Evolutionary conservation across 92 coral and sea anemone genomes (phyloP), one percentile per base, ranked within the genome.

Genomic region (Phenganax marumi): DNA sequence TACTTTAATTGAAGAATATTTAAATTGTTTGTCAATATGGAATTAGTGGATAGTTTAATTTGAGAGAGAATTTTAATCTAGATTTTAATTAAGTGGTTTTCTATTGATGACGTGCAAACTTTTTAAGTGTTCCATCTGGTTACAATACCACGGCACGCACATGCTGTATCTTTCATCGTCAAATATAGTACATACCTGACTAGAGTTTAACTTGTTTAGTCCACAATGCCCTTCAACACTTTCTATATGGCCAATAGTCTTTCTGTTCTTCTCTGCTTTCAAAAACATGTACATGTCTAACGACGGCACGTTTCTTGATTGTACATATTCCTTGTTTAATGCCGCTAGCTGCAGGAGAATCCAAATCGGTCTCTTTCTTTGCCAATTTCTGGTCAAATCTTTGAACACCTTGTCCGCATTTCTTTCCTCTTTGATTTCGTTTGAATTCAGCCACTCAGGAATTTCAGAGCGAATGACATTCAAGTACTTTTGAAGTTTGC

Each of bases 331-430:
- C 39, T 78, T 62, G 21, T 61, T 78, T 48, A 78, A 68, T 9
- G 83, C 61, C 22, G 72, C 49, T 63, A 78, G 33, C 68, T 61
- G 72, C 22, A 78, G 48, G 55, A 63, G 68, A 17, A 78, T 61
- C 83, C 83, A 78, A 43, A 78, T 62, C 10, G 83, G 83, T 19
- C 83, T 71, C 68, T 78, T 78, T 63, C 52, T 12, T 10, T 78
- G 58, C 83, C 83, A 78, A 23, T 78, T 47, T 48, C 21, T 78
- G 56, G 83, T 78, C 72, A 78, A 43, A 17, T 48, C 58, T 52
- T 61, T 21, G 25, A 78, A 78, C 58, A 78, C 54, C n/a, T 62
- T 19, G 51, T 78, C 73, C 16, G 58, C 6, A 21, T 78, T 43
- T 23, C 16, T 25, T n/a, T 23, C 25, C 0, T 8, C 70, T 48